A percentile compares a stretch with the other conserved stretches of the same genome.
phyloP scores from a whole-genome alignment of 2,797 vertebrate species.

The Emys orbicularis region DNA sequence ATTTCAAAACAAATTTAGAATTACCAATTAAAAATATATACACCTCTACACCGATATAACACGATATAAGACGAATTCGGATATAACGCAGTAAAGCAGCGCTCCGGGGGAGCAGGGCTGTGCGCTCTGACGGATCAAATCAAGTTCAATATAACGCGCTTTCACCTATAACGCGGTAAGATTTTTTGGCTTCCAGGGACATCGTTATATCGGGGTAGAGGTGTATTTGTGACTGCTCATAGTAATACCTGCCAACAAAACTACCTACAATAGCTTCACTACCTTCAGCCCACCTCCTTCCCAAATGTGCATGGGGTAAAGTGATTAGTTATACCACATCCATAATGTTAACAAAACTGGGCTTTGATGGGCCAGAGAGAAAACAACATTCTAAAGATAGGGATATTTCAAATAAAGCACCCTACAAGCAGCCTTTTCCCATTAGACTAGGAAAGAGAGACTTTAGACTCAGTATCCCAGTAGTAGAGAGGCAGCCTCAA shows the following conservation, averaged over 20 bases:
- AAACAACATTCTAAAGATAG: neutral
- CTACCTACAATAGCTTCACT: neutral
- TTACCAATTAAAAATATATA: neutral
- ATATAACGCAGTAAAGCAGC: no score
- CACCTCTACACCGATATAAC: no score
- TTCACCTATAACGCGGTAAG: no score
- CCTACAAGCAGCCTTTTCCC: rapidly evolving
- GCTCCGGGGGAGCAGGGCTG: no score
- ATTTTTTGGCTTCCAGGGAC: no score
- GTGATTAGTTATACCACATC: neutral
- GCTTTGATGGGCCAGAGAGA: neutral
- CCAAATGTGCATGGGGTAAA: neutral
- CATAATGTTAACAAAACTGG: neutral
- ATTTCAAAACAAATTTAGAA: slow-evolving; percentile 41
- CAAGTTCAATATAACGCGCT: no score
- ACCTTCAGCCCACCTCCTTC: neutral
- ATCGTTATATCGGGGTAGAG: no score
- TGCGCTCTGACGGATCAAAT: no score
- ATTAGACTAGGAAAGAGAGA: neutral
- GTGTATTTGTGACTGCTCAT: no score
- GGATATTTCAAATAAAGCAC: neutral
- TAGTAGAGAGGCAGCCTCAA: neutral
- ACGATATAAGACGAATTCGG: no score
- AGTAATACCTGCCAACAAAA: neutral
- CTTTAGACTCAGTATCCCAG: neutral